Evolutionary conservation across 2,888 invertebrate species (phyloP).

Genomic region (Pterostichus madidus): DNA sequence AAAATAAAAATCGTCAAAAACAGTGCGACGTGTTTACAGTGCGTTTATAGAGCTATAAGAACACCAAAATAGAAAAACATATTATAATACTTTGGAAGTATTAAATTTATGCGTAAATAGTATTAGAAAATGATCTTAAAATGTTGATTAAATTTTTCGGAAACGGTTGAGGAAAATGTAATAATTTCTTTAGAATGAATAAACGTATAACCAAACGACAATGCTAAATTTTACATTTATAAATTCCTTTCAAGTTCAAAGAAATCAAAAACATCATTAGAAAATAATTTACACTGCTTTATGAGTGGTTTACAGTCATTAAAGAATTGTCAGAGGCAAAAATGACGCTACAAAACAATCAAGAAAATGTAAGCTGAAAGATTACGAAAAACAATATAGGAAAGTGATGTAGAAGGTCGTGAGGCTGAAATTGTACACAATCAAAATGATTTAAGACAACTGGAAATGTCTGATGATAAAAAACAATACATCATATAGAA

Average conservation of each 20-base stretch:
- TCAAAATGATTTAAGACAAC: background rate
- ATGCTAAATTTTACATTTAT: background rate
- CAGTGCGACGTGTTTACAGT: no score
- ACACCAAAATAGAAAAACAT: no score
- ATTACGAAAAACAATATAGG: constrained; percentile 15
- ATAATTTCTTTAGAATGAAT: no score
- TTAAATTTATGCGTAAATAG: background rate
- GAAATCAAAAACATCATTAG: background rate
- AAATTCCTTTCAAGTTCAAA: background rate
- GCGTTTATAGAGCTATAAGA: no score
- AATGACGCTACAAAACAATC: constrained; percentile 4
- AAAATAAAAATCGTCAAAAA: no score
- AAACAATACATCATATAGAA: background rate
- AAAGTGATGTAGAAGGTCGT: background rate
- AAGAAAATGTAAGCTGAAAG: constrained; percentile 32
- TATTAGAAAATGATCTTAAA: no score
- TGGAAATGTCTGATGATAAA: background rate
- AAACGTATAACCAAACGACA: background rate
- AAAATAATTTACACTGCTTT: background rate
- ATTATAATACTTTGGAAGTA: background rate
- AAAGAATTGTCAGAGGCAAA: background rate
- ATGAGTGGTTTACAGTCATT: background rate
- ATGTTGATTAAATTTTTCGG: no score
- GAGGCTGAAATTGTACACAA: background rate
- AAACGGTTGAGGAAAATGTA: no score